Percentiles rank a stretch among this genome's conserved stretches.
Evolutionary conservation across 2,113 vertebrate species (phyloP).

Genomic region (Notechis scutatus): DNA sequence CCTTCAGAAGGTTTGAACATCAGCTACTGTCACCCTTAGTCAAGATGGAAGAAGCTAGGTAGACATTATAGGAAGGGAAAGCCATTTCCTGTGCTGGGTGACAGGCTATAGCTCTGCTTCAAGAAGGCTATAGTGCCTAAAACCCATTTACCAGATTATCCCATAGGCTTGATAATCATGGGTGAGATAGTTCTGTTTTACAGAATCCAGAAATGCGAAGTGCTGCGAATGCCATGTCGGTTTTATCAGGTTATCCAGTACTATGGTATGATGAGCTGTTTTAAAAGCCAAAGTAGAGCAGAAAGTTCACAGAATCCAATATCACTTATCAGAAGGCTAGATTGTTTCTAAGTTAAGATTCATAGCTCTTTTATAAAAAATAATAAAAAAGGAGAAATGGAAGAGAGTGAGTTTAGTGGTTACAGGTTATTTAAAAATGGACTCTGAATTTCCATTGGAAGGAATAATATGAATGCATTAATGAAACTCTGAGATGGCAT

Average conservation of each 20-base stretch:
- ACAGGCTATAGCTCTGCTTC: background rate
- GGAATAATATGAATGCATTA: conserved; percentile 34
- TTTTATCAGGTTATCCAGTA: conserved; percentile 36
- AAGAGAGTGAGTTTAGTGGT: conserved; percentile 23
- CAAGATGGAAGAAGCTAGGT: background rate
- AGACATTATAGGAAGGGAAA: background rate
- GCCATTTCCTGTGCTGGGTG: background rate
- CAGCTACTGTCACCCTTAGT: background rate
- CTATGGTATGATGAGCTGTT: conserved; percentile 46
- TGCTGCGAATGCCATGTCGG: background rate
- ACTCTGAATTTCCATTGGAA: conserved; percentile 45
- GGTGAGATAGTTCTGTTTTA: background rate
- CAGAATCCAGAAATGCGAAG: background rate
- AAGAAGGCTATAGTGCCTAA: background rate
- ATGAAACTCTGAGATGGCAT: conserved; percentile 27
- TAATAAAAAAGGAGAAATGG: conserved; percentile 46
- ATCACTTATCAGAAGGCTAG: conserved; percentile 2
- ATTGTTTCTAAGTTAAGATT: conserved; percentile 33
- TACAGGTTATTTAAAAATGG: conserved; percentile 41
- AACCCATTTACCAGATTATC: background rate
- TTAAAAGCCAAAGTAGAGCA: background rate
- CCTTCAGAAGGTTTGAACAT: background rate
- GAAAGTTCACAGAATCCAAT: background rate
- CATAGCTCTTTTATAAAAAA: conserved; percentile 40
- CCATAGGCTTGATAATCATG: background rate